Base-by-base conservation (phyloP, 2,888 invertebrate species). In the Aphodius granarius region DNA sequence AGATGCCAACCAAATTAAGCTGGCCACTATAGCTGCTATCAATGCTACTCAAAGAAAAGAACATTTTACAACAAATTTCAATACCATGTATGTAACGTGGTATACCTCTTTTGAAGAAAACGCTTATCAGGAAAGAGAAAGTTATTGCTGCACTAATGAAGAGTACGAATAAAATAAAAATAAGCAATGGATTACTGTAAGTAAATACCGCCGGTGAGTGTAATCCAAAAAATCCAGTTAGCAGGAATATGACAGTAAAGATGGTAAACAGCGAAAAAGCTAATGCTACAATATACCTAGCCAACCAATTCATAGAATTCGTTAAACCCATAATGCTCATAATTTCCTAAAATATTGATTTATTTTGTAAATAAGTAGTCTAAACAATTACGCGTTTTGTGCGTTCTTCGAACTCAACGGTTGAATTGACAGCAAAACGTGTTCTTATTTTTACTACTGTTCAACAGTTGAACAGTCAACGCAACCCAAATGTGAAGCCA, bases 241-340 rank as follows among this genome's bases (percentile, higher is more conserved):
- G 80, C 73, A 92, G 81, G 0, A 89, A 77, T 1, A 89, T 86
- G 18, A 92, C 89, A 0, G 92, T 79, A 16, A 88, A 78, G 0
- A 91, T 87, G 0, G 92, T 89, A 63, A 94, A 85, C 0, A 91
- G 81, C 63, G 94, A 87, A 85, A 92, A 92, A 6, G 92, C 80
- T 79, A 94, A 91, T 77, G 92, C 92, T 84, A 94, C 94, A 70
- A 91, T 87, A 86, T 95, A 95, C 94, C 96, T 95, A 0, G 95
- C 94, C 0, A 89, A 86, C 95, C 96, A 96, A 83, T 96, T 95
- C 68, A 95, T 85, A 93, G 94, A 95, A 79, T 92, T 93, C 5
- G 91, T 90, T 5, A 96, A 86, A 0, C 96, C 96, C 96, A 96
- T 96, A 84, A 96, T 94, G 88, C 95, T 95, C 95, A 96, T 95